Evolutionary conservation across 2,888 invertebrate species (phyloP).

Genomic region (Epistrophella euchroma): DNA sequence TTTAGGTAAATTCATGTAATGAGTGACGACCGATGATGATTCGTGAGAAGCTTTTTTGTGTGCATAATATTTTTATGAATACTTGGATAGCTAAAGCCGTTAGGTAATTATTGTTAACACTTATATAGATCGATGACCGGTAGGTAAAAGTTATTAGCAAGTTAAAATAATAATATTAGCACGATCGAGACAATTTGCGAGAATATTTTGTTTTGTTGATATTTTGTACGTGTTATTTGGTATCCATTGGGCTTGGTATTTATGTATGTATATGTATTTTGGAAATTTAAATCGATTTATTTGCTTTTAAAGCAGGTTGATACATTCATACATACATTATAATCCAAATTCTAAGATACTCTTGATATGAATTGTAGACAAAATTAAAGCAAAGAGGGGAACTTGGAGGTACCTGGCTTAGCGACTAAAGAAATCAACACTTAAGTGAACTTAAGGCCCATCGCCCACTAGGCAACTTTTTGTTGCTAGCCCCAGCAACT

Average conservation of each 20-base stretch:
- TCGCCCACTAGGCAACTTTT: too few relatives aligned
- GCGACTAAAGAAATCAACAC: too few relatives aligned
- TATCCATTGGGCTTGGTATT: not conserved
- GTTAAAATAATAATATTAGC: not conserved
- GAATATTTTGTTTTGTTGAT: not conserved
- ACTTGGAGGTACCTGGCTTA: too few relatives aligned
- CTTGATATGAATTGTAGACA: too few relatives aligned
- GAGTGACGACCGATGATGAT: not conserved
- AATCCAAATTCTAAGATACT: too few relatives aligned
- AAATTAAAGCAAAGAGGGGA: too few relatives aligned
- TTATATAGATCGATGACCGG: slow-evolving; percentile 22
- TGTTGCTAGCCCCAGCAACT: too few relatives aligned
- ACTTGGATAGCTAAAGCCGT: slow-evolving; percentile 46
- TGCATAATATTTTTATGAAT: slow-evolving; percentile 29
- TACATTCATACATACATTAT: too few relatives aligned
- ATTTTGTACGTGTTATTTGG: not conserved
- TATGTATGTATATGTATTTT: too few relatives aligned
- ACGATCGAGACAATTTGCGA: not conserved
- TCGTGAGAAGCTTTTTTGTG: slow-evolving; percentile 33
- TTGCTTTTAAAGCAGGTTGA: too few relatives aligned
- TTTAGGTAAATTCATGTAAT: slow-evolving; percentile 24
- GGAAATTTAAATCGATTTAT: too few relatives aligned
- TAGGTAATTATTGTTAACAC: slow-evolving; percentile 40
- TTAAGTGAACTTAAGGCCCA: too few relatives aligned
- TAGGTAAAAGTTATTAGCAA: slow-evolving; percentile 3